Evolutionary conservation across 92 coral and sea anemone genomes (phyloP).

Genomic region (Zoanthus sociatus): DNA sequence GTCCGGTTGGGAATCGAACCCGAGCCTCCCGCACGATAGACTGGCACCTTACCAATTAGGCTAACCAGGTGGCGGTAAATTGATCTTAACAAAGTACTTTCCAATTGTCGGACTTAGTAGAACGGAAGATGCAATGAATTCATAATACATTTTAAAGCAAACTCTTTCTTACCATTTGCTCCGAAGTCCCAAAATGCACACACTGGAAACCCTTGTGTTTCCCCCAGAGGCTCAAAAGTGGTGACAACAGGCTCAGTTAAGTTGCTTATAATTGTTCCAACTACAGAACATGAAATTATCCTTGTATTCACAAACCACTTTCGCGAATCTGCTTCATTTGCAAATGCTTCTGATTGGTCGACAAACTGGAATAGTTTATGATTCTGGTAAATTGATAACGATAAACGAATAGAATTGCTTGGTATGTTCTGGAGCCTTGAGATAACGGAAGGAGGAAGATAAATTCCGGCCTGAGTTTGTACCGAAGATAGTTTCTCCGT

Average conservation of each 20-base stretch:
- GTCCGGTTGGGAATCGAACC: no score
- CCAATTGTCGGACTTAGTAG: no score
- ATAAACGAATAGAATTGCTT: slow-evolving; percentile 54
- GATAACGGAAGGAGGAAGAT: slow-evolving; percentile 57
- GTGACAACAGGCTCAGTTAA: slow-evolving; percentile 50
- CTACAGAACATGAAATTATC: slow-evolving; percentile 53
- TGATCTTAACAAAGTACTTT: no score
- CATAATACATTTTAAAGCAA: background rate
- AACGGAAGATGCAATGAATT: background rate
- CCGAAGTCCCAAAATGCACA: slow-evolving; percentile 68
- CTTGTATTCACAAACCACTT: slow-evolving; percentile 47
- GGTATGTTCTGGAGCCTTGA: slow-evolving; percentile 15
- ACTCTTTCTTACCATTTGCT: slow-evolving; percentile 4
- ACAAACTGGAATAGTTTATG: slow-evolving; percentile 77
- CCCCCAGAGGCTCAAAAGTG: slow-evolving; percentile 39
- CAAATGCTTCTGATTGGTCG: slow-evolving; percentile 46
- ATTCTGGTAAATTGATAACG: slow-evolving; percentile 73
- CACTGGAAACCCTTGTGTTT: slow-evolving; percentile 37
- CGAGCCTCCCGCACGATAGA: no score
- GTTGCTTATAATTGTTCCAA: slow-evolving; percentile 14
- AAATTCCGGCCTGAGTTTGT: slow-evolving; percentile 67
- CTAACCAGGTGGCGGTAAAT: no score
- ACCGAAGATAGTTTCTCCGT: slow-evolving; percentile 52
- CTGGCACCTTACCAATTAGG: no score
- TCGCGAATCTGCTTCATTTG: background rate